These are phyloP conservation scores for Steinernema khuongi DNA, from an alignment of 1,140 invertebrate species.

Conservation along the genomic window DNA sequence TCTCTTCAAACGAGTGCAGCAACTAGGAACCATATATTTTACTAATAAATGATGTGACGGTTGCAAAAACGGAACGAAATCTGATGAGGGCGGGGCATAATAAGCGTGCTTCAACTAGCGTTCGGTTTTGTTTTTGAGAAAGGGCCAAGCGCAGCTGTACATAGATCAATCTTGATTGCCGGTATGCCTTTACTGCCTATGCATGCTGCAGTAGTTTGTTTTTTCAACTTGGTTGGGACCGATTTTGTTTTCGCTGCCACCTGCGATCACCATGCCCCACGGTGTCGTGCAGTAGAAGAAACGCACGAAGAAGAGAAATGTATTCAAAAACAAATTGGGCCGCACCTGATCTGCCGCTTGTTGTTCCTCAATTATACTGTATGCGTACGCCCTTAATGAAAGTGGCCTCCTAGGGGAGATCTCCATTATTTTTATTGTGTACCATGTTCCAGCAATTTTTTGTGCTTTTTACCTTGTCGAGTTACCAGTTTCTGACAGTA, in stretches of 20 bases:
- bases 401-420: too few relatives aligned
- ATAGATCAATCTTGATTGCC: constrained; percentile 15
- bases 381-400: too few relatives aligned
- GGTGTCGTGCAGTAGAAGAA: not conserved
- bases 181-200: constrained; percentile 8
- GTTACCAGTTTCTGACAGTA: too few relatives aligned
- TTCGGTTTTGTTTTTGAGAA: constrained; percentile 13
- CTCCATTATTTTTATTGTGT: too few relatives aligned
- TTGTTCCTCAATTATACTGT: too few relatives aligned
- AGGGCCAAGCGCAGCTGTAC: constrained; percentile 14
- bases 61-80: not conserved
- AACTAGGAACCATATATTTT: too few relatives aligned
- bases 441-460: too few relatives aligned
- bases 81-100: not conserved
- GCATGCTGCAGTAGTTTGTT: constrained; percentile 12
- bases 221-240: constrained; percentile 3
- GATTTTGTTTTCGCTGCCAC: constrained; percentile 6
- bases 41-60: too few relatives aligned
- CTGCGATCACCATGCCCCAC: not conserved
- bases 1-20: too few relatives aligned
- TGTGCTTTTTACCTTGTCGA: too few relatives aligned
- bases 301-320: not conserved
- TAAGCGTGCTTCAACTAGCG: not conserved
- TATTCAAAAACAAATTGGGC: too few relatives aligned
- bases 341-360: too few relatives aligned